A percentile compares a stretch with the other conserved stretches of the same genome.
Evolutionary conservation across 2,888 invertebrate genomes (phyloP).

Genomic region (Ametastegia equiseti): DNA sequence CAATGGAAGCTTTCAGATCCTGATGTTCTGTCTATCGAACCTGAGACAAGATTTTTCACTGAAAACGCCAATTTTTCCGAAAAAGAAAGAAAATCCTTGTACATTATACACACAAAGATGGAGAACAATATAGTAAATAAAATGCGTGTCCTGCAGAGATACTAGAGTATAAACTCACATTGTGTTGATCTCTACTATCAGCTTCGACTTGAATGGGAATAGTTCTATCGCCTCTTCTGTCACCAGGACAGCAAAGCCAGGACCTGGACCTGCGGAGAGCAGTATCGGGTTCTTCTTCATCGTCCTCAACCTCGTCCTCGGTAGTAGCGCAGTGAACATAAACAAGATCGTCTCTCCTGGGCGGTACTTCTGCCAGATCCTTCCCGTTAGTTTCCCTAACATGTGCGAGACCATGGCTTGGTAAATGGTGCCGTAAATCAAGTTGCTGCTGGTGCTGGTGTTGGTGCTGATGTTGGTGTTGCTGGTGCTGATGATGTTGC

Average conservation of each 20-base stretch:
- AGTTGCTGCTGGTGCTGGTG: slow-evolving; percentile 53
- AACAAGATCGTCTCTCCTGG: slow-evolving; percentile 60
- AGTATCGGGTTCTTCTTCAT: slow-evolving; percentile 55
- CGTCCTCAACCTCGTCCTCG: slow-evolving; percentile 58
- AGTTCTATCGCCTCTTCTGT: slow-evolving; percentile 60
- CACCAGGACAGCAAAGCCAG: slow-evolving; percentile 77
- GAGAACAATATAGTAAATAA: background rate
- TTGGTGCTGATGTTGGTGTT: slow-evolving; percentile 57
- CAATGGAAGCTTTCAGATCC: too few species aligned
- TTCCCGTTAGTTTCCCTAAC: slow-evolving; percentile 54
- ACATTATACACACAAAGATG: too few species aligned
- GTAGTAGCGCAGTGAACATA: slow-evolving; percentile 64
- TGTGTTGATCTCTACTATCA: slow-evolving; percentile 57
- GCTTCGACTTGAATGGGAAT: slow-evolving; percentile 62
- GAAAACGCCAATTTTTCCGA: too few species aligned
- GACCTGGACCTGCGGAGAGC: slow-evolving; percentile 69
- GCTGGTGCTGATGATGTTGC: slow-evolving; percentile 55
- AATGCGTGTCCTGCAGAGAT: too few species aligned
- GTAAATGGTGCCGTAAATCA: slow-evolving; percentile 52
- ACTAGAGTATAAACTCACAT: slow-evolving; percentile 52
- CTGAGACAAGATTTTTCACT: too few species aligned
- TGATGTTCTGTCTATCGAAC: too few species aligned
- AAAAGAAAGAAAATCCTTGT: too few species aligned
- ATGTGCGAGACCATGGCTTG: slow-evolving; percentile 31
- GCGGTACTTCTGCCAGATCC: slow-evolving; percentile 58